Conservation (phyloP, 2,797 vertebrate species). For the Malurus splendens region DNA sequence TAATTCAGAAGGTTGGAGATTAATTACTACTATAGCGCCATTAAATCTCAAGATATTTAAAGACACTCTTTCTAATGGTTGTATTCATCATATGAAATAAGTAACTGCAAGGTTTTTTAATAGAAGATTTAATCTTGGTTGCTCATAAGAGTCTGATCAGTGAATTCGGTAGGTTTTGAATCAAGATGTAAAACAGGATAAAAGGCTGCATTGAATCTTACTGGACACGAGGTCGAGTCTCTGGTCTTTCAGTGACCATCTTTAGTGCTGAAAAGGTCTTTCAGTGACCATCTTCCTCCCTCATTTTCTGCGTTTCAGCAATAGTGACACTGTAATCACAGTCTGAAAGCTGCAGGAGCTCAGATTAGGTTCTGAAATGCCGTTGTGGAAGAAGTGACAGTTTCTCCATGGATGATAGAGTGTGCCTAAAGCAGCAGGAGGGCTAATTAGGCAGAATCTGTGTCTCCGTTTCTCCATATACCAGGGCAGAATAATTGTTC, state of each 20-base stretch:
- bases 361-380: neutral
- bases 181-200: neutral
- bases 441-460: constrained; percentile 14
- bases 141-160: neutral
- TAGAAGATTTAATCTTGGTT: neutral
- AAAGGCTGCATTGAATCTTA: neutral
- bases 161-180: neutral
- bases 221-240: neutral
- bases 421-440: constrained; percentile 6
- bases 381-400: neutral
- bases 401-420: neutral
- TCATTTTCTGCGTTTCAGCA: neutral
- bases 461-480: neutral
- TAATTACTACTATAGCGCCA: neutral
- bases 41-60: constrained; percentile 25
- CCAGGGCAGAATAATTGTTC: constrained; percentile 26
- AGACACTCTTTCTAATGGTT: neutral
- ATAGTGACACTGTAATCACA: neutral
- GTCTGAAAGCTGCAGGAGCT: neutral
- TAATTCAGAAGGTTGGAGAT: neutral
- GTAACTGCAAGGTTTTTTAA: neutral
- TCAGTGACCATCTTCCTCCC: neutral
- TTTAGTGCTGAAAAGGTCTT: no score
- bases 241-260: neutral
- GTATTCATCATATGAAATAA: neutral